These are phyloP conservation scores for Drosophila imparisetae DNA, from an alignment of 2,888 invertebrate genomes.

Conservation along the genomic window DNA sequence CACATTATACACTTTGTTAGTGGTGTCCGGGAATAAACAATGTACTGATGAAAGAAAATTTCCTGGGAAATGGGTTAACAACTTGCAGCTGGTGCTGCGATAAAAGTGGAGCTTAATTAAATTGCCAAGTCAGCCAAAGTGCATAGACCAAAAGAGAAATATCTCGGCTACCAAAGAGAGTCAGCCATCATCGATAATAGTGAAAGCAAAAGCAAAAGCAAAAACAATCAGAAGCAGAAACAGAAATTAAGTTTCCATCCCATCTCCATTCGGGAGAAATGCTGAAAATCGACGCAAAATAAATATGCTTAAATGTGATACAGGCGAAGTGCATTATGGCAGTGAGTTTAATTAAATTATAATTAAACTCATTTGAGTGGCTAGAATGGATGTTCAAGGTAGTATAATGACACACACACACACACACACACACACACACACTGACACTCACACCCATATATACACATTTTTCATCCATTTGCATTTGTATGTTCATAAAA, in stretches of 20 bases:
- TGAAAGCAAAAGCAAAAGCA: not conserved
- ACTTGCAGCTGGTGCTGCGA: slow-evolving; percentile 33
- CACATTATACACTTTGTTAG: not conserved
- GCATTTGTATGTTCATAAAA: slow-evolving; percentile 52
- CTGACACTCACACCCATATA: not conserved
- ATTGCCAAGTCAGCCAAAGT: slow-evolving; percentile 50
- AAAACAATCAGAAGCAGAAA: not conserved
- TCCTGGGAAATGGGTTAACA: slow-evolving; percentile 14
- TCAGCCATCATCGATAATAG: not conserved
- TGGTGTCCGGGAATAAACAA: not conserved
- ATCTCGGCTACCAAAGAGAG: not conserved
- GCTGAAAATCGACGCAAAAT: not conserved
- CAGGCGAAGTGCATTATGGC: slow-evolving; percentile 77
- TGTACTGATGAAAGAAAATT: not conserved
- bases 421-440: not conserved
- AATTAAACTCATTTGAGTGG: slow-evolving; percentile 74
- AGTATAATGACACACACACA: slow-evolving; percentile 16
- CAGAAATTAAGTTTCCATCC: slow-evolving; percentile 29
- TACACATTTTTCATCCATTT: slow-evolving; percentile 15
- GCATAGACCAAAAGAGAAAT: not conserved
- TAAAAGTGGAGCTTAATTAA: slow-evolving; percentile 75
- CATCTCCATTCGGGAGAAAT: slow-evolving; percentile 22
- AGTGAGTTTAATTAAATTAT: slow-evolving; percentile 78
- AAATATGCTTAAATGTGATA: slow-evolving; percentile 60
- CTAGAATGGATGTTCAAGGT: slow-evolving; percentile 4